Conservation (phyloP, 2,113 vertebrate species). For the Pao palembangensis region DNA sequence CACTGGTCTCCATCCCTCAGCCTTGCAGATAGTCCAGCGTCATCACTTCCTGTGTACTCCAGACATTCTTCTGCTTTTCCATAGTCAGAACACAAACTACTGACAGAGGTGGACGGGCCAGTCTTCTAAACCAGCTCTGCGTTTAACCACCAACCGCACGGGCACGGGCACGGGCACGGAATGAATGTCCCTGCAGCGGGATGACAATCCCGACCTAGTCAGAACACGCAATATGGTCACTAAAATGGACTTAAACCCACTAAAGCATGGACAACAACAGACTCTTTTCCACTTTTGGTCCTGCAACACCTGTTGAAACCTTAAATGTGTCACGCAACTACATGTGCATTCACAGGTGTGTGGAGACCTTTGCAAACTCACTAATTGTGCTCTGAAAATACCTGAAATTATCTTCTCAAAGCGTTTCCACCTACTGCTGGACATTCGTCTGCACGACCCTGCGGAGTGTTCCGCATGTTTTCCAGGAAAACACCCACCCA, state of each 20-base stretch:
- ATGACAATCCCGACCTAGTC: not conserved
- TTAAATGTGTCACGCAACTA: not conserved
- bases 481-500: no score
- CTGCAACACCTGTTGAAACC: not conserved
- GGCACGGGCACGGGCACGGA: no score
- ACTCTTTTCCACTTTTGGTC: no score
- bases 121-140: no score
- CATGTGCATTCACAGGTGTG: not conserved
- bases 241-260: constrained; percentile 12
- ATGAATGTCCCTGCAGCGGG: no score
- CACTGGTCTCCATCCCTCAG: not conserved
- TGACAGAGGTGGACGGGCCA: no score
- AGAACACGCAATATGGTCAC: constrained; percentile 7
- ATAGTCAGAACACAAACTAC: not conserved
- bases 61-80: no score
- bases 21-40: no score
- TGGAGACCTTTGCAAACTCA: not conserved
- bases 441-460: constrained; percentile 9
- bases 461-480: no score
- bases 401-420: constrained; percentile 3
- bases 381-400: not conserved
- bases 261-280: not conserved
- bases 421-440: constrained; percentile 1
- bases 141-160: no score
- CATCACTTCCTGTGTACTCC: no score